A percentile compares a stretch with the other conserved stretches of the same genome.
phyloP scores from a whole-genome alignment of 2,113 vertebrate species.

The Dolichallabes microphthalmus region DNA sequence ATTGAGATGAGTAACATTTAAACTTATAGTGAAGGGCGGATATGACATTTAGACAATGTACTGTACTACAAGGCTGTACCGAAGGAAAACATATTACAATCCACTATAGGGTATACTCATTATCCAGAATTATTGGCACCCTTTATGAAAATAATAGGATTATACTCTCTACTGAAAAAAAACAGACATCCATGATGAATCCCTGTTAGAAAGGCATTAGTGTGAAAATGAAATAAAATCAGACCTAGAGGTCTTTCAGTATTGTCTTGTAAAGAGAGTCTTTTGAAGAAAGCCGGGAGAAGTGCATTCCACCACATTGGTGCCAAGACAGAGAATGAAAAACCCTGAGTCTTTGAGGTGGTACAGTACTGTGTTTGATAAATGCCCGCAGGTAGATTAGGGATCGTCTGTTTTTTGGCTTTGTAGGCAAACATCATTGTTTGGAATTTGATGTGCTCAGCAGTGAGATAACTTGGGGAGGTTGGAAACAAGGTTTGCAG shows the following conservation, averaged over 20 bases:
- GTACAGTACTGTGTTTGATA: background rate
- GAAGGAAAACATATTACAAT: background rate
- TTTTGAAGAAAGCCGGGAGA: background rate
- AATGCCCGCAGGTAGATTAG: background rate
- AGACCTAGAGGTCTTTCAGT: background rate
- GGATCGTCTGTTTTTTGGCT: background rate
- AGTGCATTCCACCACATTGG: background rate
- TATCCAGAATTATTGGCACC: background rate
- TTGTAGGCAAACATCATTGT: slow-evolving; percentile 4
- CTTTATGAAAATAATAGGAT: no score
- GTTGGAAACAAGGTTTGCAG: slow-evolving; percentile 4
- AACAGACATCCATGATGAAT: background rate
- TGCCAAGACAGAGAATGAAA: no score
- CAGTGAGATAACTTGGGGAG: background rate
- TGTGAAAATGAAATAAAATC: background rate
- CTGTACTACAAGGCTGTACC: background rate
- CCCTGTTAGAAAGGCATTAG: background rate
- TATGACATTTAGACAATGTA: background rate
- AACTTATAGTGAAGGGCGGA: background rate
- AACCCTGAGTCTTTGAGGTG: background rate
- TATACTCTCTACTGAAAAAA: no score
- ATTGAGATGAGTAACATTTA: background rate
- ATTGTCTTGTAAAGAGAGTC: background rate
- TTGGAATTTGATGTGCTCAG: background rate
- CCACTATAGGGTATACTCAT: background rate